A percentile compares a stretch with the other conserved stretches of the same genome.
Conservation (phyloP, 1,140 invertebrate species). For the Pteromalus puparum region DNA sequence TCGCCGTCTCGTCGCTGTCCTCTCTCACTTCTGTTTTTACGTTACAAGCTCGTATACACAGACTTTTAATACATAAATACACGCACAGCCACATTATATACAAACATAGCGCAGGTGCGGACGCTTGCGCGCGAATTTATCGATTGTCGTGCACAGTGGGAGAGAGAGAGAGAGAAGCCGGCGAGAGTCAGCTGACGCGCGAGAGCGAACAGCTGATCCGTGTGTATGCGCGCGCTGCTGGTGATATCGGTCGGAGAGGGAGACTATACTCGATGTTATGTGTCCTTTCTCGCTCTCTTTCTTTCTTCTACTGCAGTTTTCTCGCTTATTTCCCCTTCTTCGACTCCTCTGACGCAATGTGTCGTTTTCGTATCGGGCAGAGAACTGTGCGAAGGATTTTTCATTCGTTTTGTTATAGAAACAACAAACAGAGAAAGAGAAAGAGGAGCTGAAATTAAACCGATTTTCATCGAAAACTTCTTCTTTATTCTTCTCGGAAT, state of each 20-base stretch:
- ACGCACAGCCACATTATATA: background rate
- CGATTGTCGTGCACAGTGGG: conserved; percentile 33
- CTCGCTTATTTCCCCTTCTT: too few species aligned
- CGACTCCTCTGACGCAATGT: too few species aligned
- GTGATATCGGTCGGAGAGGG: background rate
- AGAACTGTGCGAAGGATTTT: too few species aligned
- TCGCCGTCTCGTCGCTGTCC: conserved; percentile 16
- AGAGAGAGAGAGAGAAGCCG: background rate
- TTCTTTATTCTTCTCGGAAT: too few species aligned
- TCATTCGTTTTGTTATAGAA: too few species aligned
- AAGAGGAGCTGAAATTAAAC: too few species aligned
- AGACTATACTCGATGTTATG: background rate
- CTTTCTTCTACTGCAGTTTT: too few species aligned
- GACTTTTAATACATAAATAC: background rate
- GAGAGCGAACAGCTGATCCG: conserved; percentile 48
- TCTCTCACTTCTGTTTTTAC: background rate
- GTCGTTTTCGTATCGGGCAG: too few species aligned
- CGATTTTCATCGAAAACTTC: too few species aligned
- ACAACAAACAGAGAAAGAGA: too few species aligned
- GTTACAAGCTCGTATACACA: background rate
- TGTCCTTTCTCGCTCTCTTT: too few species aligned
- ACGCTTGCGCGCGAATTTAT: conserved; percentile 2
- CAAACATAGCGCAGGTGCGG: background rate
- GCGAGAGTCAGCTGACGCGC: conserved; percentile 42
- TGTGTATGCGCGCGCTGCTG: background rate